These are phyloP conservation scores for Hofmannophila pseudospretella DNA, from an alignment of 2,888 invertebrate genomes.

Conservation along the genomic window DNA sequence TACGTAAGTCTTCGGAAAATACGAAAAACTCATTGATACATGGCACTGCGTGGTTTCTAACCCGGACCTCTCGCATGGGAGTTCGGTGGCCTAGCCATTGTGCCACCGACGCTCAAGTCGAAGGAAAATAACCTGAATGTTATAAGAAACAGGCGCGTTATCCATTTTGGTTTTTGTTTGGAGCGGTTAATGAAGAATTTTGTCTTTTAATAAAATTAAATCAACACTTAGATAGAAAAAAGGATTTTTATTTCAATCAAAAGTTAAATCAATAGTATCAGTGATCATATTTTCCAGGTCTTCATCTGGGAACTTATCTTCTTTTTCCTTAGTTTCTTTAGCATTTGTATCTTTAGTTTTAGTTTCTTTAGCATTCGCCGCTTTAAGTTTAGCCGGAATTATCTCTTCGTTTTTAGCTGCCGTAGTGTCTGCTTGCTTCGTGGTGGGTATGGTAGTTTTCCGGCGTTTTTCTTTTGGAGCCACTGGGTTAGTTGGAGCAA, in stretches of 20 bases:
- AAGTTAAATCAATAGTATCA: constrained; percentile 45
- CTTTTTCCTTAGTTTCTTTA: constrained; percentile 10
- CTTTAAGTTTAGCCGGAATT: background rate
- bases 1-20: too few species aligned
- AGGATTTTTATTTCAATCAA: constrained; percentile 38
- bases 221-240: background rate
- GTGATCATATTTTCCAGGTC: constrained; percentile 24
- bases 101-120: too few species aligned
- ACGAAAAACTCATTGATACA: too few species aligned
- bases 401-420: constrained; percentile 3
- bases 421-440: constrained; percentile 17
- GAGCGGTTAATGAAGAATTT: too few species aligned
- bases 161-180: too few species aligned
- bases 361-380: background rate
- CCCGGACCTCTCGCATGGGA: too few species aligned
- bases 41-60: too few species aligned
- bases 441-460: constrained; percentile 27
- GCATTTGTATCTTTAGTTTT: constrained; percentile 1
- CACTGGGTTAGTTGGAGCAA: constrained; percentile 11
- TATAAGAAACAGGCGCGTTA: too few species aligned
- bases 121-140: too few species aligned
- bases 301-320: constrained; percentile 7
- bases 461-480: constrained; percentile 37
- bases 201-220: too few species aligned
- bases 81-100: too few species aligned